A percentile compares a stretch with the other conserved stretches of the same genome.
Evolutionary conservation across 2,797 vertebrate species (phyloP).

Genomic region (Epinephelus awoara): DNA sequence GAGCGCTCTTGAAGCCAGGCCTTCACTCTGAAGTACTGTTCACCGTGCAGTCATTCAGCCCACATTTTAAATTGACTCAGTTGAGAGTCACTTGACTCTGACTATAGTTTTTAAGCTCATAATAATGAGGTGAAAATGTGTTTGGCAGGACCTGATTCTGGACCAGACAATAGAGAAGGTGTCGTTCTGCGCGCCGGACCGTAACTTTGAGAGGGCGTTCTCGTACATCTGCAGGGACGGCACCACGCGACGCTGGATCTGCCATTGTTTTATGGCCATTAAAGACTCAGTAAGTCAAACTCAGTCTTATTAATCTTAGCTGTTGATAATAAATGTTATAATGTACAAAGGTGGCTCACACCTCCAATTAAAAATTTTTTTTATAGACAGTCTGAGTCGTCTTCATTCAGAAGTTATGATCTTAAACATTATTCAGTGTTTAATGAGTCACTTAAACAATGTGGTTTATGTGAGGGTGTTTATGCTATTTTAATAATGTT

Average conservation of each 20-base stretch:
- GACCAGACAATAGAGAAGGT: conserved; percentile 99
- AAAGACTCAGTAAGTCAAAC: conserved; percentile 94
- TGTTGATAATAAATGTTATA: no score
- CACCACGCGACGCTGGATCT: conserved; percentile 98
- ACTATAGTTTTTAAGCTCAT: background rate
- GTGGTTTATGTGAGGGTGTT: background rate
- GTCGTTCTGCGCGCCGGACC: conserved; percentile 98
- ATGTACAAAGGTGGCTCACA: background rate
- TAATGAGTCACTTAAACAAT: background rate
- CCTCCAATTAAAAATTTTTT: background rate
- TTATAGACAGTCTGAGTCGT: background rate
- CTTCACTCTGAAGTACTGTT: conserved; percentile 23
- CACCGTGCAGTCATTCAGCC: conserved; percentile 17
- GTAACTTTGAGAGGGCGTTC: conserved; percentile 98
- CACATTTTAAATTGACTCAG: background rate
- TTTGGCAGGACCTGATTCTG: conserved; percentile 94
- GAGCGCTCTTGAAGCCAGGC: background rate
- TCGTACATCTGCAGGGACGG: conserved; percentile 99
- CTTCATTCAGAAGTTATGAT: background rate
- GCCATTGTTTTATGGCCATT: conserved; percentile 98
- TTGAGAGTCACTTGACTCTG: conserved; percentile 1
- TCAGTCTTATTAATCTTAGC: background rate
- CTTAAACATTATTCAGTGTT: background rate
- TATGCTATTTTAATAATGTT: no score
- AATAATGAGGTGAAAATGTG: conserved; percentile 2